Evolutionary conservation across 2,113 vertebrate genomes (phyloP), one percentile per base, ranked within the genome.

Genomic region (Isichthys henryi): DNA sequence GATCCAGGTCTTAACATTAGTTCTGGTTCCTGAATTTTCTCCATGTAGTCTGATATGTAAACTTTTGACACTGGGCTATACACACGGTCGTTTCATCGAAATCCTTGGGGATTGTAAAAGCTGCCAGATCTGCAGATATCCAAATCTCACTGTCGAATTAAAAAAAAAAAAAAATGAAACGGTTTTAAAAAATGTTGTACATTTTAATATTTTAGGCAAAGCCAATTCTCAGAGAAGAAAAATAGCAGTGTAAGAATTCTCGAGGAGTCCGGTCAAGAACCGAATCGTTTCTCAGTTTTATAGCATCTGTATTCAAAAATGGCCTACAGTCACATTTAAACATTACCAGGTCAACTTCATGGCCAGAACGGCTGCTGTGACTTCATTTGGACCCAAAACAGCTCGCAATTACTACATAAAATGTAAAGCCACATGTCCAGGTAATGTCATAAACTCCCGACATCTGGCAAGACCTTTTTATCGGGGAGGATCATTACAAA

Each of bases 351-450:
- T 53, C 9, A 43, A 35, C 48, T 83, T 43, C 56, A 45, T 82
- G 48, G 50, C 9, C 27, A 23, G 50, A 88, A 88, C 77, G n/a
- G 74, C 35, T 56, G 35, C 74, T 27, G 49, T 4, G 45, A 70
- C 53, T 83, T 89, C 52, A 89, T 89, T 53, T 56, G 35, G 31
- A 13, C 86, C 86, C 52, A 88, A 45, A 10, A 13, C 53, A 45
- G 53, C 87, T 62, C 35, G 48, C 66, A 88, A 88, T 88, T 21
- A 17, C 19, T 9, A n/a, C 23, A 88, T 62, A 88, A 88, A 62
- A 58, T n/a, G 39, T 45, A 88, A 58, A 88, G 21, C 19, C 17
- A 88, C 35, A 66, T 17, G 52, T 27, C 66, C 39, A 66, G 56
- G 87, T 66, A 45, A 48, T 62, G 66, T 58, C 17, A 39, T 5